A percentile compares a stretch with the other conserved stretches of the same genome.
Evolutionary conservation across 1,140 invertebrate species (phyloP).

Genomic region (Solen grandis): DNA sequence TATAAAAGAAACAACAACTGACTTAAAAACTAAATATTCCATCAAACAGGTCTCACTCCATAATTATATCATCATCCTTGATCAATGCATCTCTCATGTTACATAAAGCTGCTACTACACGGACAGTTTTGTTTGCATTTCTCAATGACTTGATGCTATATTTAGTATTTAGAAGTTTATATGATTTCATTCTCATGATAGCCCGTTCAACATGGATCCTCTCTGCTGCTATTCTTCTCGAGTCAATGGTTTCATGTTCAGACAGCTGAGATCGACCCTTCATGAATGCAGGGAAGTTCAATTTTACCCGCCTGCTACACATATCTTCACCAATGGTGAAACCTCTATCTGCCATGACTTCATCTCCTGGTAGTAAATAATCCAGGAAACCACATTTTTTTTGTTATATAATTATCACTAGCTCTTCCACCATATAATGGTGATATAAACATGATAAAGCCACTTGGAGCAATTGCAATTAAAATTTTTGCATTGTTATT

Average conservation of each 20-base stretch:
- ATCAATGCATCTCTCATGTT: conserved; percentile 8
- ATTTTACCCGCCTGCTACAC: conserved; percentile 24
- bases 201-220: conserved; percentile 49
- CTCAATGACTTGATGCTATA: background rate
- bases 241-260: conserved; percentile 40
- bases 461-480: conserved; percentile 71
- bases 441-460: conserved; percentile 71
- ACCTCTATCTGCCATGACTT: conserved; percentile 23
- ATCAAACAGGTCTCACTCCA: background rate
- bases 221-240: conserved; percentile 40
- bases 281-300: conserved; percentile 55
- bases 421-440: conserved; percentile 68
- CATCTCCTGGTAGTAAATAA: conserved; percentile 21
- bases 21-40: no score
- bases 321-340: conserved; percentile 45
- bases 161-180: conserved; percentile 6
- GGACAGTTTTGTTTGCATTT: conserved; percentile 19
- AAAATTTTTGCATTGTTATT: conserved; percentile 71
- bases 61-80: background rate
- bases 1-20: no score
- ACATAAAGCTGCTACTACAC: conserved; percentile 3
- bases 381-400: conserved; percentile 66
- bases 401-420: conserved; percentile 68
- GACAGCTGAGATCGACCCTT: conserved; percentile 44
- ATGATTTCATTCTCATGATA: conserved; percentile 22